A percentile compares a stretch with the other conserved stretches of the same genome.
Conservation (phyloP, 2,113 vertebrate species). For the Noctilio leporinus region DNA sequence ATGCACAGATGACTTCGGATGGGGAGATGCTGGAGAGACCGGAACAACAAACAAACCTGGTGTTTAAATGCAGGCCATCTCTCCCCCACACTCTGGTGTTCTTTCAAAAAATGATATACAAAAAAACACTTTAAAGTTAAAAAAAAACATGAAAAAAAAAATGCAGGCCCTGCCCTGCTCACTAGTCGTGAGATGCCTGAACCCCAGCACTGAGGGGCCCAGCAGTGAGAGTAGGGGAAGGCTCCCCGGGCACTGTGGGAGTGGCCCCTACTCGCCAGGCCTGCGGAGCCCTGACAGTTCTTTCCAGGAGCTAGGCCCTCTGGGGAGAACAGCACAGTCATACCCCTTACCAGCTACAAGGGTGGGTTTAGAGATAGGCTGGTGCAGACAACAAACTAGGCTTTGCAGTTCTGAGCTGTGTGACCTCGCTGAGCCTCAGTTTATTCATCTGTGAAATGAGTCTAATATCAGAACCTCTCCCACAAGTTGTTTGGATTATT, state of each 20-base stretch:
- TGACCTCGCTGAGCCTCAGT: background rate
- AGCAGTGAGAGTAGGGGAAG: background rate
- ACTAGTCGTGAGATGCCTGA: no score
- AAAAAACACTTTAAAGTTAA: no score
- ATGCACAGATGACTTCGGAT: background rate
- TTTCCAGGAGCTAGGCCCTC: background rate
- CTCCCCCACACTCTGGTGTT: no score
- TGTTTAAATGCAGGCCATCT: background rate
- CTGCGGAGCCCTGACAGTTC: background rate
- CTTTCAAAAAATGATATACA: no score
- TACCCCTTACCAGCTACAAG: background rate
- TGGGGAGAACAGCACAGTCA: background rate
- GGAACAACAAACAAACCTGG: background rate
- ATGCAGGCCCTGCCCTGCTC: no score
- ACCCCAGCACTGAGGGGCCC: no score
- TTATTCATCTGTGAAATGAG: background rate
- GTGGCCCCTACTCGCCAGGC: background rate
- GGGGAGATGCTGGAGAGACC: background rate
- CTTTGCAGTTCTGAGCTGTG: background rate
- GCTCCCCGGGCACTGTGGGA: no score
- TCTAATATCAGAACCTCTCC: background rate
- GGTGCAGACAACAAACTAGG: background rate
- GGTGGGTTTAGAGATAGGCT: background rate
- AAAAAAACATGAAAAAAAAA: no score
- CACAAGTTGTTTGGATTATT: background rate